phyloP scores from a whole-genome alignment of 2,113 vertebrate species.

The Oceanodroma tethys region DNA sequence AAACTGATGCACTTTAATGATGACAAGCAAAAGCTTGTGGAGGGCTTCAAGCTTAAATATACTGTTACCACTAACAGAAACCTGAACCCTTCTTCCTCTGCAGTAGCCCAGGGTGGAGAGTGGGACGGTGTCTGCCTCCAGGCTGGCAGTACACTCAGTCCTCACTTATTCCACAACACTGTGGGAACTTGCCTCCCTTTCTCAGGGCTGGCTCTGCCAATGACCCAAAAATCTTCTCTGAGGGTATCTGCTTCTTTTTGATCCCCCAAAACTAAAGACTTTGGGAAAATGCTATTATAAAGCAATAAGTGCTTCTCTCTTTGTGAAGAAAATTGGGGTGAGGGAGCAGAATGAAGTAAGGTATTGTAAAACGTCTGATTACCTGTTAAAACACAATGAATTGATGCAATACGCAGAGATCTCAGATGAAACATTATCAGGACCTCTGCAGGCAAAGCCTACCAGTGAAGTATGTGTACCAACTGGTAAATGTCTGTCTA shows the following conservation, averaged over 20 bases:
- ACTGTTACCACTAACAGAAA: not conserved
- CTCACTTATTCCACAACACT: accelerated
- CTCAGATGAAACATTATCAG: not conserved
- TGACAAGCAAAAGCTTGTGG: not conserved
- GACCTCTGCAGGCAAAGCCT: not conserved
- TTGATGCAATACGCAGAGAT: not conserved
- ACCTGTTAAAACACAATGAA: not conserved
- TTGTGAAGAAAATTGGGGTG: not conserved
- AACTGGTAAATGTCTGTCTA: not conserved
- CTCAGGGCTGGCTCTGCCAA: not conserved
- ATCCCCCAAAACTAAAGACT: not conserved
- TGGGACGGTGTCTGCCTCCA: accelerated
- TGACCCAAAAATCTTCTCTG: not conserved
- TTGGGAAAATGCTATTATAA: not conserved
- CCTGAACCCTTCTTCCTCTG: not conserved
- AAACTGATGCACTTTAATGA: not conserved
- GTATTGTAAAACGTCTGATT: not conserved
- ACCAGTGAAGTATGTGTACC: not conserved
- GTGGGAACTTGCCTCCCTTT: not conserved
- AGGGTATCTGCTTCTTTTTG: not conserved
- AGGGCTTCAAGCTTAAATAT: not conserved
- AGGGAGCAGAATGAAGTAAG: not conserved
- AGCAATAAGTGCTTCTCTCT: not conserved
- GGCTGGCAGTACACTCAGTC: not conserved
- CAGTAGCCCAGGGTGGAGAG: not conserved